phyloP scores from a whole-genome alignment of 2,888 invertebrate genomes.

The Drosophila macrospina region DNA sequence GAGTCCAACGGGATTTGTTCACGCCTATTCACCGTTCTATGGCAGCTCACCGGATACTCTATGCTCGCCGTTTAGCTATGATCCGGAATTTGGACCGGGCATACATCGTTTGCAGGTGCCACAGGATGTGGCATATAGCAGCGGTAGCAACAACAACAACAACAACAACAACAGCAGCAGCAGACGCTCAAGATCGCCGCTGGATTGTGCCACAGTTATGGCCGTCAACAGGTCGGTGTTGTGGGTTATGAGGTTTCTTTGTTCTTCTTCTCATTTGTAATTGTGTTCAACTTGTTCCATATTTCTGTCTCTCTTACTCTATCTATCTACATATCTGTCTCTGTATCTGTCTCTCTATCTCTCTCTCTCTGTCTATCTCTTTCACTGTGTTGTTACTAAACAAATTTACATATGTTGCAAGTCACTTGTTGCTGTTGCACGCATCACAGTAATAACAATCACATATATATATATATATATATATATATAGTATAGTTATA shows the following conservation, averaged over 20 bases:
- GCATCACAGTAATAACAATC: not conserved
- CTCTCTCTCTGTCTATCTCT: conserved; percentile 4
- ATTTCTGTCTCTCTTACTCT: not conserved
- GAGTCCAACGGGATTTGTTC: conserved; percentile 73
- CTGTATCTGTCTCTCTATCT: conserved; percentile 2
- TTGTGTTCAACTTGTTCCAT: conserved; percentile 2
- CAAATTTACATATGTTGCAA: not conserved
- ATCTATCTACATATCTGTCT: conserved; percentile 1
- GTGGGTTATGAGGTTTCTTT: conserved; percentile 4
- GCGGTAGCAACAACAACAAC: conserved; percentile 37
- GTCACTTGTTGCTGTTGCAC: conserved; percentile 20
- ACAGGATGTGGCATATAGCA: not conserved
- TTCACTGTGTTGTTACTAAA: conserved; percentile 11
- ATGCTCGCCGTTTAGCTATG: conserved; percentile 74
- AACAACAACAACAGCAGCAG: conserved; percentile 40
- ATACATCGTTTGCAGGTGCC: conserved; percentile 77
- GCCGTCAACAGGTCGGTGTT: conserved; percentile 64
- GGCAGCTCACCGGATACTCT: conserved; percentile 76
- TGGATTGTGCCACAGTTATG: conserved; percentile 74
- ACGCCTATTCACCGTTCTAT: conserved; percentile 81
- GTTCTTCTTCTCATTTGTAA: conserved; percentile 10
- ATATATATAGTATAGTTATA: too few relatives aligned
- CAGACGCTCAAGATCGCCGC: conserved; percentile 57
- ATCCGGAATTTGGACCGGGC: conserved; percentile 71
- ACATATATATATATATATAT: too few relatives aligned